These are phyloP conservation scores for Pasiphila rectangulata DNA, from an alignment of 2,888 invertebrate species.

Conservation along the genomic window DNA sequence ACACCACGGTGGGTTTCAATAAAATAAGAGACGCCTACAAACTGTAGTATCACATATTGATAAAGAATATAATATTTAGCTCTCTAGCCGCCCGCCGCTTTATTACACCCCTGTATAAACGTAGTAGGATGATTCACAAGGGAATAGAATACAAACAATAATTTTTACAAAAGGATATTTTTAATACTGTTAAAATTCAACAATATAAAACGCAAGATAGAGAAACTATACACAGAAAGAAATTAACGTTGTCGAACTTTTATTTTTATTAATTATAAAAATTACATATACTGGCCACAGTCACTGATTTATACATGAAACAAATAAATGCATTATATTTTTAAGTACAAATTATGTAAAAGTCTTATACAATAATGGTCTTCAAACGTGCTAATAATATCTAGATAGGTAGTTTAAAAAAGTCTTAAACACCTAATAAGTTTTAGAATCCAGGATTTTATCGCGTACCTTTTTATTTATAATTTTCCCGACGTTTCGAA, in stretches of 20 bases:
- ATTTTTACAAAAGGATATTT: constrained; percentile 43
- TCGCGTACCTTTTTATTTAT: too few species aligned
- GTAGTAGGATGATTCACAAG: neutral
- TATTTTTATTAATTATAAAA: constrained; percentile 27
- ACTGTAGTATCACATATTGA: too few species aligned
- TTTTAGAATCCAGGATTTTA: too few species aligned
- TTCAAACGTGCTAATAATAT: constrained; percentile 16
- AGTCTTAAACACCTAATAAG: too few species aligned
- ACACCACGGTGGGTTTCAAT: too few species aligned
- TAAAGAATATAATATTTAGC: too few species aligned
- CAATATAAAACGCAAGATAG: constrained; percentile 72
- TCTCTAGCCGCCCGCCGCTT: too few species aligned
- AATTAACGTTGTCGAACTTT: constrained; percentile 50
- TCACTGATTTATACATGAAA: constrained; percentile 22
- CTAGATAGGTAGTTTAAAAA: constrained; percentile 18
- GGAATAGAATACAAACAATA: constrained; percentile 1
- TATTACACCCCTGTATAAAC: too few species aligned
- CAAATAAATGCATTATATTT: constrained; percentile 45
- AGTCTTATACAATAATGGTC: constrained; percentile 14
- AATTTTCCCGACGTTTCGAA: too few species aligned
- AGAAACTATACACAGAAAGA: constrained; percentile 62
- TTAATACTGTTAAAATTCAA: constrained; percentile 80
- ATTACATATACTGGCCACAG: constrained; percentile 29
- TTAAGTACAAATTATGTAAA: constrained; percentile 40
- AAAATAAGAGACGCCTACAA: too few species aligned